Conservation (phyloP, 1,140 invertebrate species). For the Charaxes varanes region DNA sequence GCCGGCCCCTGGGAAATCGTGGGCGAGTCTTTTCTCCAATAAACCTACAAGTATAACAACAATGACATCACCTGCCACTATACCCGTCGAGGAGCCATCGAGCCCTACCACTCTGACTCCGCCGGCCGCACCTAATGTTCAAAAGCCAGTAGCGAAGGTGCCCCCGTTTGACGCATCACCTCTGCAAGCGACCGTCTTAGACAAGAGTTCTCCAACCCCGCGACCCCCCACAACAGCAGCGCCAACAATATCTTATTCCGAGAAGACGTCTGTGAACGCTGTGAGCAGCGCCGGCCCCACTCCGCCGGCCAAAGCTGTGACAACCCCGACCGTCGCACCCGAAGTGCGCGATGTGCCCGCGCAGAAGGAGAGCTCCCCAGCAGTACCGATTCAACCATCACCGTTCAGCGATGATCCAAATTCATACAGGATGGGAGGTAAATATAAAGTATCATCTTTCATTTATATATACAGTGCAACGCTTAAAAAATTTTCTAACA, state of each 20-base stretch:
- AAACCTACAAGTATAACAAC: constrained; percentile 33
- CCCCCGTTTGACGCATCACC: constrained; percentile 74
- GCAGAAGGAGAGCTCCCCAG: constrained; percentile 35
- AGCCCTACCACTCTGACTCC: constrained; percentile 46
- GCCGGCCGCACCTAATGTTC: constrained; percentile 42
- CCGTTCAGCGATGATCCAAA: constrained; percentile 75
- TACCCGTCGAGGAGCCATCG: constrained; percentile 38
- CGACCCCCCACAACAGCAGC: constrained; percentile 21
- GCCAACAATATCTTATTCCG: constrained; percentile 57
- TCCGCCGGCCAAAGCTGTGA: constrained; percentile 34
- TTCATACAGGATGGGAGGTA: constrained; percentile 80
- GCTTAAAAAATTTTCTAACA: too few species aligned
- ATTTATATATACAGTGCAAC: too few species aligned
- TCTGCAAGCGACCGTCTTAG: constrained; percentile 34
- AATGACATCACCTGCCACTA: constrained; percentile 22
- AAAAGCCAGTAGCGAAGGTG: constrained; percentile 76
- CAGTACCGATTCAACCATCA: constrained; percentile 54
- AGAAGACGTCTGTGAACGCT: constrained; percentile 65
- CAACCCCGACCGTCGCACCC: constrained; percentile 33
- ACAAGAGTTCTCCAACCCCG: constrained; percentile 37
- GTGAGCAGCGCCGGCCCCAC: constrained; percentile 39
- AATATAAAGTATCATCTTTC: constrained; percentile 24
- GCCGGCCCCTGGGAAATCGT: constrained; percentile 61
- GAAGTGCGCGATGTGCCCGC: constrained; percentile 50
- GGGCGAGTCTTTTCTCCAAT: constrained; percentile 68